Conservation (phyloP, 2,113 vertebrate genomes). For the Phyllostomus hastatus region DNA sequence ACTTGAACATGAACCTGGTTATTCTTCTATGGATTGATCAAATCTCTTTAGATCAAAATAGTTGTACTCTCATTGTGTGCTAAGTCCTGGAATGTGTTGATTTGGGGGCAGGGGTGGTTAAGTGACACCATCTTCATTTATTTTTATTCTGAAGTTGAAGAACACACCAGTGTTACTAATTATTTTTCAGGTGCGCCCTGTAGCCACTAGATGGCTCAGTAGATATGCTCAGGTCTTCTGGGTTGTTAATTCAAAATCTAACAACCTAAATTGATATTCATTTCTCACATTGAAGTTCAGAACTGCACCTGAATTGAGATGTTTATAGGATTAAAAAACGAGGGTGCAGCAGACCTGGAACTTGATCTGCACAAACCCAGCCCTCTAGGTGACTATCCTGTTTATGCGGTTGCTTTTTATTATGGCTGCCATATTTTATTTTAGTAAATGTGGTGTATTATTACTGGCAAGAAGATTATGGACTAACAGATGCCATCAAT, state of each 20-base stretch:
- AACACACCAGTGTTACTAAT: background rate
- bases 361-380: background rate
- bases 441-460: background rate
- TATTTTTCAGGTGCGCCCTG: background rate
- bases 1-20: background rate
- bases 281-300: background rate
- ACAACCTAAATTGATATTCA: background rate
- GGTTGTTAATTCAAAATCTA: background rate
- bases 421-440: background rate
- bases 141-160: background rate
- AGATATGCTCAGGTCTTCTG: background rate
- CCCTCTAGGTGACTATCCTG: background rate
- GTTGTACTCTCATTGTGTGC: too few relatives aligned
- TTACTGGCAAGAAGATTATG: background rate
- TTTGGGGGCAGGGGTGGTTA: background rate
- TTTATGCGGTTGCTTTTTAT: slow-evolving; percentile 27
- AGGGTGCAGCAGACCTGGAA: background rate
- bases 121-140: background rate
- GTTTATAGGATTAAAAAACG: background rate
- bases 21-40: background rate
- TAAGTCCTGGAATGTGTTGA: background rate
- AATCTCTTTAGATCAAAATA: background rate
- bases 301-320: background rate
- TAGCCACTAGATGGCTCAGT: slow-evolving; percentile 59
- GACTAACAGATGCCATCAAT: background rate